These are phyloP conservation scores for Leptinotarsa juncta DNA, from an alignment of 2,888 invertebrate genomes.

Conservation along the genomic window DNA sequence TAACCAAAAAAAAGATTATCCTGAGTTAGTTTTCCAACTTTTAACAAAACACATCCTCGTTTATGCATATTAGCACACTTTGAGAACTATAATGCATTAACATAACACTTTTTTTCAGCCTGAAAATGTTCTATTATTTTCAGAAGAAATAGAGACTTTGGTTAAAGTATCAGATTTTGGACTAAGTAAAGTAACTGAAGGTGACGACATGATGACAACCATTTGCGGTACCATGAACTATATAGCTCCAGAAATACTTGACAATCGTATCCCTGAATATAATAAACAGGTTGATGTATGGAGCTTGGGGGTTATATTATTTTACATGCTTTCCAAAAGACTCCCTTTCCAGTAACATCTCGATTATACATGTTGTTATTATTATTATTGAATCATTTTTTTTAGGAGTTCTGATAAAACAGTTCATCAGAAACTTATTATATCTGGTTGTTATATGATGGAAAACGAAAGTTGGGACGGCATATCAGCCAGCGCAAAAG, in stretches of 20 bases:
- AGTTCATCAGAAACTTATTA: conserved; percentile 32
- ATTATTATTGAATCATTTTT: conserved; percentile 8
- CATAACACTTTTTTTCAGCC: conserved; percentile 68
- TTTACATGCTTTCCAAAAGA: conserved; percentile 58
- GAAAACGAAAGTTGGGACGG: conserved; percentile 72
- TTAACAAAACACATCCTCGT: too few species aligned
- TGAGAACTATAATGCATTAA: too few species aligned
- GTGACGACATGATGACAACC: conserved; percentile 84
- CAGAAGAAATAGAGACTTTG: conserved; percentile 71
- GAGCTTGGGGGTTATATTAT: conserved; percentile 92
- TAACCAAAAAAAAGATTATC: too few species aligned
- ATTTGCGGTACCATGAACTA: conserved; percentile 92
- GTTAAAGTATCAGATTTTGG: conserved; percentile 92
- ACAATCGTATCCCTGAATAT: conserved; percentile 68
- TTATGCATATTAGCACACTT: too few species aligned
- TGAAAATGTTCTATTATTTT: conserved; percentile 79
- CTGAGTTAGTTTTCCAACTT: too few species aligned
- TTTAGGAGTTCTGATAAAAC: conserved; percentile 37
- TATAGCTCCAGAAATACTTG: conserved; percentile 89
- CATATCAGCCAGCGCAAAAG: conserved; percentile 75
- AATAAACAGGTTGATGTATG: conserved; percentile 87
- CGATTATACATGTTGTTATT: not conserved
- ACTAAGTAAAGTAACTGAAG: conserved; percentile 85
- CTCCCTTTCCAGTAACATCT: conserved; percentile 60
- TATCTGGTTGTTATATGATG: conserved; percentile 73